phyloP scores from a whole-genome alignment of 2,113 vertebrate genomes.

The Caretta caretta region DNA sequence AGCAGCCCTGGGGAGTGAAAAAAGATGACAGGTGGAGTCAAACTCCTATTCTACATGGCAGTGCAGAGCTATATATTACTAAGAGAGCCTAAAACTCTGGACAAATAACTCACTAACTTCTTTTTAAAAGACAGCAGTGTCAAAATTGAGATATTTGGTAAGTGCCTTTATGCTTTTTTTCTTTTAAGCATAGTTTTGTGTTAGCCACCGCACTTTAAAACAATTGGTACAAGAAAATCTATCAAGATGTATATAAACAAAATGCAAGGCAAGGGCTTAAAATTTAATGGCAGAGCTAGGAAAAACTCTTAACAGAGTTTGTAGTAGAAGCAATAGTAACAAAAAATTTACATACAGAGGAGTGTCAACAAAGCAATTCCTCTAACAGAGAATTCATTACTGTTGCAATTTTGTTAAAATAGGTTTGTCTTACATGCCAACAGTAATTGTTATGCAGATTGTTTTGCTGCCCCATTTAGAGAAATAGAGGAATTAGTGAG shows the following conservation, averaged over 20 bases:
- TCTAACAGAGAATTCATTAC: slow-evolving; percentile 19
- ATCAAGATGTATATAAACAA: not conserved
- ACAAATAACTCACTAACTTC: not conserved
- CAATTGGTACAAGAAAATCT: not conserved
- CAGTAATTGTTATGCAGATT: slow-evolving; percentile 35
- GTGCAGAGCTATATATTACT: not conserved
- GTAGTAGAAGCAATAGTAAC: slow-evolving; percentile 7
- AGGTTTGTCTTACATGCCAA: slow-evolving; percentile 12
- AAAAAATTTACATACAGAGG: slow-evolving; percentile 10
- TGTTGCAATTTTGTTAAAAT: slow-evolving; percentile 11
- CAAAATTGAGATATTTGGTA: not conserved
- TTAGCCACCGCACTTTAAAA: not conserved
- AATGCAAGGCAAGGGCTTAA: slow-evolving; percentile 10
- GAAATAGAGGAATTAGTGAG: not conserved
- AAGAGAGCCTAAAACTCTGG: not conserved
- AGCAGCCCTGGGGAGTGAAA: not conserved
- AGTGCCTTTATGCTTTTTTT: not conserved
- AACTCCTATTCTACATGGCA: not conserved
- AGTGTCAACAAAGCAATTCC: slow-evolving; percentile 17
- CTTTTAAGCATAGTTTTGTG: not conserved
- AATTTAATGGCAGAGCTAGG: slow-evolving; percentile 12
- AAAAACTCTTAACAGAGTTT: slow-evolving; percentile 18
- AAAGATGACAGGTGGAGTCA: not conserved
- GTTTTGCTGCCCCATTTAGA: not conserved
- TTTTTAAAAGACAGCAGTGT: not conserved